A percentile compares a stretch with the other conserved stretches of the same genome.
Evolutionary conservation across 1,140 invertebrate genomes (phyloP).

Genomic region (Philopotamus ludificatus): DNA sequence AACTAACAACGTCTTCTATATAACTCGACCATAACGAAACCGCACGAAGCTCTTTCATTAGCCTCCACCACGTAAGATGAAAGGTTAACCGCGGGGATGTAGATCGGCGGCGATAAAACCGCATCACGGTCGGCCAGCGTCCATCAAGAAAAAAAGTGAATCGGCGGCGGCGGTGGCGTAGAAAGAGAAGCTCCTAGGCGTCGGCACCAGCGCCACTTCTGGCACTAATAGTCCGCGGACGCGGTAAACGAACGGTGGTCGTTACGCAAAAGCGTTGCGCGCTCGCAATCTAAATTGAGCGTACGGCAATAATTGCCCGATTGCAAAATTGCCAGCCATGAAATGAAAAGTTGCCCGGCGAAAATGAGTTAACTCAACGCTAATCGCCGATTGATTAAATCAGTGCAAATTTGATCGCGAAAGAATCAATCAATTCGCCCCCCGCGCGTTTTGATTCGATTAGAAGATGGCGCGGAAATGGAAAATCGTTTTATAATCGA

Average conservation of each 20-base stretch:
- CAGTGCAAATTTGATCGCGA: too few relatives aligned
- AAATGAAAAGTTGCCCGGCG: background rate
- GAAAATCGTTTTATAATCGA: too few relatives aligned
- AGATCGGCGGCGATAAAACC: too few relatives aligned
- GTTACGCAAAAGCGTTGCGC: constrained; percentile 24
- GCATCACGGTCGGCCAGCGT: too few relatives aligned
- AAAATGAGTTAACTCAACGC: background rate
- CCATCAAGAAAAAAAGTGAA: background rate
- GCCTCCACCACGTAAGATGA: too few relatives aligned
- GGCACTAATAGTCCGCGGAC: background rate
- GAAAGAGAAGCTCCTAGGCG: constrained; percentile 12
- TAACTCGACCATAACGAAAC: too few relatives aligned
- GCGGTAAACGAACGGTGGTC: constrained; percentile 8
- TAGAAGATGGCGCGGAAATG: too few relatives aligned
- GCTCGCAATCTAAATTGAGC: constrained; percentile 19
- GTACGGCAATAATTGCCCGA: constrained; percentile 1
- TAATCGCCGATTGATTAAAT: background rate
- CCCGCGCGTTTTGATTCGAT: too few relatives aligned
- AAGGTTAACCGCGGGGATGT: too few relatives aligned
- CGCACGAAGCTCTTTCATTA: too few relatives aligned
- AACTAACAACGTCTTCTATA: too few relatives aligned
- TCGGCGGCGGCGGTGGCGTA: constrained; percentile 5
- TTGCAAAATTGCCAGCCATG: background rate
- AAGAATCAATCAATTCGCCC: too few relatives aligned
- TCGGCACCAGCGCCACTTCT: background rate